Percentiles rank a stretch among this genome's conserved stretches.
Evolutionary conservation across 2,888 invertebrate genomes (phyloP).

Genomic region (Cataglyphis altisquamis): DNA sequence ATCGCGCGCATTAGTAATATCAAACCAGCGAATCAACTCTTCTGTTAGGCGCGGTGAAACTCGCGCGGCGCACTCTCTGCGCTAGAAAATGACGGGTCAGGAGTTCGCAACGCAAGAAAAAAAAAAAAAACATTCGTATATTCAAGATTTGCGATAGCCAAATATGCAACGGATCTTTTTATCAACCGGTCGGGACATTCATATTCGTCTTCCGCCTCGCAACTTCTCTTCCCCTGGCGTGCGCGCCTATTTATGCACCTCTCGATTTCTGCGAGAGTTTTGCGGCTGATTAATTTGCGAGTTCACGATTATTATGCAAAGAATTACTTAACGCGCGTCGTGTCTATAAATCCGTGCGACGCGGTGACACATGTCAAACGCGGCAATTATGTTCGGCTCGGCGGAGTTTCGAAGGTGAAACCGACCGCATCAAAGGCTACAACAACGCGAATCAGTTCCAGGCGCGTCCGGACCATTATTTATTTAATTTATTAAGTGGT

Average conservation of each 20-base stretch:
- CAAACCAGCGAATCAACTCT: conserved; percentile 15
- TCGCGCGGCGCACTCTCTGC: conserved; percentile 45
- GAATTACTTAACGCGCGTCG: conserved; percentile 42
- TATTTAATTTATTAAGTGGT: conserved; percentile 50
- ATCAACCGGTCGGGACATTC: conserved; percentile 16
- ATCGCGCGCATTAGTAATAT: conserved; percentile 32
- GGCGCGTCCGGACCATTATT: conserved; percentile 18
- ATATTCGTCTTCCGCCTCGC: neutral
- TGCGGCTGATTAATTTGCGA: conserved; percentile 25
- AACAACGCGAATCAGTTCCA: conserved; percentile 31
- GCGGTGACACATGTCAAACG: conserved; percentile 53
- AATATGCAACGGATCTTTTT: conserved; percentile 32
- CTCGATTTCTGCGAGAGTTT: conserved; percentile 23
- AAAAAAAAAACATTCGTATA: conserved; percentile 53
- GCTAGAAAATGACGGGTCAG: conserved; percentile 60
- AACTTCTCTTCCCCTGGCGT: neutral
- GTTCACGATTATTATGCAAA: conserved; percentile 17
- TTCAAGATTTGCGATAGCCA: conserved; percentile 60
- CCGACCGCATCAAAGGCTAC: conserved; percentile 52
- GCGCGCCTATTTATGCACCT: neutral
- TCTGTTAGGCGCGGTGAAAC: conserved; percentile 63
- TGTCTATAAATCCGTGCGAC: conserved; percentile 18
- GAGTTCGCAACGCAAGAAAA: conserved; percentile 62
- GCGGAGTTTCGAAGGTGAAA: conserved; percentile 77
- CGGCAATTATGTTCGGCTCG: conserved; percentile 8